A percentile compares a stretch with the other conserved stretches of the same genome.
Evolutionary conservation across 1,140 invertebrate genomes (phyloP).

Genomic region (Rhynchophorus ferrugineus): DNA sequence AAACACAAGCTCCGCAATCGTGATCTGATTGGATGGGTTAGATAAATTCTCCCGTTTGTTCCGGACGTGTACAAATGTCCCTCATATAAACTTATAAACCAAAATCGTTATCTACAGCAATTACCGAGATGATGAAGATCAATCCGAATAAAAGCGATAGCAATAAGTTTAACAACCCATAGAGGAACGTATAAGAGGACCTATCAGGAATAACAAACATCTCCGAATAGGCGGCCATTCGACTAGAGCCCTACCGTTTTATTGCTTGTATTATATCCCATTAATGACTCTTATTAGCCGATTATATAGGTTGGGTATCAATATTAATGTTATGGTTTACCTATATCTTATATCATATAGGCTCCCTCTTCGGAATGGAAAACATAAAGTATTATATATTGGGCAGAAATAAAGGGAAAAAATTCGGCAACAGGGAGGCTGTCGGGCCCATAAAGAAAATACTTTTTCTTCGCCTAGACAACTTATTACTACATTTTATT

Average conservation of each 20-base stretch:
- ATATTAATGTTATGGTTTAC: neutral
- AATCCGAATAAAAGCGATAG: too few species aligned
- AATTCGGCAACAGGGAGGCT: neutral
- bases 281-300: neutral
- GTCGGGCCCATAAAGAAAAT: neutral
- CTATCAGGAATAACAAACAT: neutral
- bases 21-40: too few species aligned
- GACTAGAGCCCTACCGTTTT: neutral
- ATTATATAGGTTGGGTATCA: neutral
- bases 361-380: neutral
- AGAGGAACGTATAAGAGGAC: too few species aligned
- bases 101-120: too few species aligned
- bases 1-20: too few species aligned
- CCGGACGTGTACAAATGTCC: too few species aligned
- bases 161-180: too few species aligned
- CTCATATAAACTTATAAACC: too few species aligned
- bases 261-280: neutral
- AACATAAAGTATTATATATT: neutral
- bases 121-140: too few species aligned
- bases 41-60: too few species aligned
- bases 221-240: neutral
- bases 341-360: neutral
- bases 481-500: neutral
- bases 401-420: neutral
- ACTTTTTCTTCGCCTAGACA: neutral